phyloP scores from a whole-genome alignment of 2,888 invertebrate species.

The Caenorhabditis drosophilae region DNA sequence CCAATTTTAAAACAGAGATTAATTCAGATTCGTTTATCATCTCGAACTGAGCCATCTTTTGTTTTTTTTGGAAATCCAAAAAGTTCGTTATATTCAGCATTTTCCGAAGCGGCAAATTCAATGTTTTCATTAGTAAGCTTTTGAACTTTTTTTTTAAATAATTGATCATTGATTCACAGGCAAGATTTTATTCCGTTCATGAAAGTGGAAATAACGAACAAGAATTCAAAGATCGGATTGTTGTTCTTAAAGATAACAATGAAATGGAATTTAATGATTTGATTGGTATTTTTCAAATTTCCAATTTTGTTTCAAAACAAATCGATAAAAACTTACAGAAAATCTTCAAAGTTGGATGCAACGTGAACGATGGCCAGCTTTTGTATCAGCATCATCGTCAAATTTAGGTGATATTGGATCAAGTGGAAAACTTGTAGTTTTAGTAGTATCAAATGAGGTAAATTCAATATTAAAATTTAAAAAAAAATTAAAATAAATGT shows the following conservation, averaged over 20 bases:
- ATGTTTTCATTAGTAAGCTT: conserved; percentile 31
- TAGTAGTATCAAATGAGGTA: conserved; percentile 54
- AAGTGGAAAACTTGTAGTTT: conserved; percentile 61
- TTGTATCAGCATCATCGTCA: conserved; percentile 53
- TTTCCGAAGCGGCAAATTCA: conserved; percentile 13
- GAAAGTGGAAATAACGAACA: conserved; percentile 14
- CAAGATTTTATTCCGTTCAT: conserved; percentile 34
- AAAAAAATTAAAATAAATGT: conserved; percentile 5
- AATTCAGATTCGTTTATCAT: conserved; percentile 26
- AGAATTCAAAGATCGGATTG: conserved; percentile 26
- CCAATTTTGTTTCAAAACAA: not conserved
- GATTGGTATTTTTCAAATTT: conserved; percentile 16
- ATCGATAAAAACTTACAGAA: conserved; percentile 6
- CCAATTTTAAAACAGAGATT: no score
- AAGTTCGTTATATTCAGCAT: conserved; percentile 15
- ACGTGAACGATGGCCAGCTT: conserved; percentile 62
- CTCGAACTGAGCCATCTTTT: conserved; percentile 28
- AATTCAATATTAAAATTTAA: not conserved
- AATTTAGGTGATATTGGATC: conserved; percentile 61
- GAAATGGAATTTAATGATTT: conserved; percentile 36
- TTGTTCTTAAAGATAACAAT: conserved; percentile 53
- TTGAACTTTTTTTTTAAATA: not conserved
- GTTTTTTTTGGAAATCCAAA: conserved; percentile 20
- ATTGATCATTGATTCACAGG: conserved; percentile 4
- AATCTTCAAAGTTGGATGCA: conserved; percentile 54